Percentiles rank a stretch among this genome's conserved stretches.
These are phyloP conservation scores for Catharus minimus DNA, from an alignment of 2,113 vertebrate genomes.

Conservation along the genomic window DNA sequence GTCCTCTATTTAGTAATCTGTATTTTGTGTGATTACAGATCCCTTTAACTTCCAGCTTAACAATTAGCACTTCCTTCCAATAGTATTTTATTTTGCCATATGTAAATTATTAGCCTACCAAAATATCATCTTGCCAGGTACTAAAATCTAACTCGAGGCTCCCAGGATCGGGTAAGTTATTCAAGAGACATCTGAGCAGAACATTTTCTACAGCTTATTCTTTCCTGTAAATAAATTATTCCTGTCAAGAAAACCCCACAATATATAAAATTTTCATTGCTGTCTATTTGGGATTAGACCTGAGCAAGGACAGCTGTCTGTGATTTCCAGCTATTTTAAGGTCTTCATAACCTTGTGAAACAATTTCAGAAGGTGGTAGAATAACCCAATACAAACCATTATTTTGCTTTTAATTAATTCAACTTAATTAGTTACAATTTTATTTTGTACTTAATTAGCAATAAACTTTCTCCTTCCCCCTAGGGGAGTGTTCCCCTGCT, in stretches of 20 bases:
- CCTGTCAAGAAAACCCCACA: not conserved
- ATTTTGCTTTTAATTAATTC: not conserved
- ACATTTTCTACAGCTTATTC: not conserved
- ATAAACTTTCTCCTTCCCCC: not conserved
- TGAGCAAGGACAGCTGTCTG: not conserved
- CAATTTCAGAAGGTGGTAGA: not conserved
- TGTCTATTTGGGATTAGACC: not conserved
- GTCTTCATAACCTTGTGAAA: not conserved
- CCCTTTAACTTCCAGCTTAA: not conserved
- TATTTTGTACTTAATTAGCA: not conserved
- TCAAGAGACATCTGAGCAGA: not conserved
- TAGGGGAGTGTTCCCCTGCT: constrained; percentile 83
- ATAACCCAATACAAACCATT: not conserved
- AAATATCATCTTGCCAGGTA: not conserved
- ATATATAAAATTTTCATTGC: not conserved
- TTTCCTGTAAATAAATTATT: constrained; percentile 9
- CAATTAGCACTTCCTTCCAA: not conserved
- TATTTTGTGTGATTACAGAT: not conserved
- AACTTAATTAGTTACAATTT: not conserved
- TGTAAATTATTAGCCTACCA: not conserved
- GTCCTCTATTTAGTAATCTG: not conserved
- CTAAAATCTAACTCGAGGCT: not conserved
- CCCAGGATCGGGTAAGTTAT: not conserved
- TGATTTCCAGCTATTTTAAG: not conserved
- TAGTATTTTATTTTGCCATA: not conserved